These are phyloP conservation scores for Byasa hedistus DNA, from an alignment of 2,888 invertebrate genomes.

Conservation along the genomic window DNA sequence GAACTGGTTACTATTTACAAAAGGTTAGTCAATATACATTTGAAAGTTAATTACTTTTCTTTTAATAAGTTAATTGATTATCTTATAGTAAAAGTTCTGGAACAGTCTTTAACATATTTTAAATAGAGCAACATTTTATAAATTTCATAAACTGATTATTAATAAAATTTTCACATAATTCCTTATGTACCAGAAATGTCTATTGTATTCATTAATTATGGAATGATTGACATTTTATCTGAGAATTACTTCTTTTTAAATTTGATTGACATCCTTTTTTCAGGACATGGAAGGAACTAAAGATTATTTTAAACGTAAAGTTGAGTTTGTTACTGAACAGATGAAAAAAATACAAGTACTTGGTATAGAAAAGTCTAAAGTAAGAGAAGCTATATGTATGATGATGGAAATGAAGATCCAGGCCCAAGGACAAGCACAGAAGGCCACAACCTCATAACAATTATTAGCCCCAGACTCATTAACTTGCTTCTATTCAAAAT, in stretches of 20 bases:
- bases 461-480: slow-evolving; percentile 9
- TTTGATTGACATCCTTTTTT: slow-evolving; percentile 39
- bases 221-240: not conserved
- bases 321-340: slow-evolving; percentile 94
- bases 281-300: slow-evolving; percentile 89
- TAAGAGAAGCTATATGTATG: slow-evolving; percentile 87
- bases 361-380: slow-evolving; percentile 90
- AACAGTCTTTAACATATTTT: not conserved
- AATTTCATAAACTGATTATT: not conserved
- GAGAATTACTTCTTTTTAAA: not conserved
- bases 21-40: slow-evolving; percentile 80
- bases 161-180: not conserved
- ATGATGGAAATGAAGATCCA: slow-evolving; percentile 88
- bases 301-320: slow-evolving; percentile 95
- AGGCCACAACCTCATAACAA: slow-evolving; percentile 62
- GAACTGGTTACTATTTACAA: slow-evolving; percentile 97
- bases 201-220: not conserved
- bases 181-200: not conserved
- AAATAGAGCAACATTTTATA: not conserved
- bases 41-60: not conserved
- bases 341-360: slow-evolving; percentile 94
- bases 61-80: not conserved
- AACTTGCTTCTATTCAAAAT: slow-evolving; percentile 27
- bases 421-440: slow-evolving; percentile 68
- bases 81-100: not conserved